Evolutionary conservation across 2,888 invertebrate species (phyloP), one percentile per base, ranked within the genome.

Genomic region (Amphimallon solstitiale): DNA sequence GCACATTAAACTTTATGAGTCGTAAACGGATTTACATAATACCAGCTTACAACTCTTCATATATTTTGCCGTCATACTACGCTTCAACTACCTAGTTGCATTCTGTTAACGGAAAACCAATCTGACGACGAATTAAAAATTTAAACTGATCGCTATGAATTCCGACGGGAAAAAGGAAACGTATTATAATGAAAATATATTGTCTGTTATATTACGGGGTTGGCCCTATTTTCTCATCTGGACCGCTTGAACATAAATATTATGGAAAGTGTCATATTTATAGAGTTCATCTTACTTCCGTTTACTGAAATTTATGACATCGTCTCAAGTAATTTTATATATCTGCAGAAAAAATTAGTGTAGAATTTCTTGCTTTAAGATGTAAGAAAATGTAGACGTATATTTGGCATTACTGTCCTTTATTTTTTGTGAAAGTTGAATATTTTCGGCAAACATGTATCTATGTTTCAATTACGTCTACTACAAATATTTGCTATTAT

Each of bases 1-100:
- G 70, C 70, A 66, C 76, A 73, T 75, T 74, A 76, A 75, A 74
- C 73, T 77, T 77, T 77, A 77, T 76, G 76, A 74, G 72, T 75
- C 77, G 76, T 76, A 74, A 76, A 76, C 74, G 74, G 67, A 46
- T 63, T 63, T 56, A 62, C 71, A 68, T 69, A 66, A 68, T 66
- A 67, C 64, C 10, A 40, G 51, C 63, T 51, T 17, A 37, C 38
- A 23, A 51, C 35, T 56, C 56, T 40, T 21, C 40, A 21, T 23
- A 56, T 40, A 56, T 40, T 40, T 40, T 23, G 9, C 21, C 14
- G 40, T 56, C 12, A 56, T 21, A 56, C 34, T 34, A 14, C 51
- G 14, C 21, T 6, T n/a, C 10, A 40, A 12, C 10, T n/a, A n/a
- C n/a, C n/a, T 3, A 1, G 15, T 34, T 15, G 51, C 0, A 21